Evolutionary conservation across 2,888 invertebrate genomes (phyloP), one percentile per base, ranked within the genome.

Genomic region (Caenorhabditis imperialis): DNA sequence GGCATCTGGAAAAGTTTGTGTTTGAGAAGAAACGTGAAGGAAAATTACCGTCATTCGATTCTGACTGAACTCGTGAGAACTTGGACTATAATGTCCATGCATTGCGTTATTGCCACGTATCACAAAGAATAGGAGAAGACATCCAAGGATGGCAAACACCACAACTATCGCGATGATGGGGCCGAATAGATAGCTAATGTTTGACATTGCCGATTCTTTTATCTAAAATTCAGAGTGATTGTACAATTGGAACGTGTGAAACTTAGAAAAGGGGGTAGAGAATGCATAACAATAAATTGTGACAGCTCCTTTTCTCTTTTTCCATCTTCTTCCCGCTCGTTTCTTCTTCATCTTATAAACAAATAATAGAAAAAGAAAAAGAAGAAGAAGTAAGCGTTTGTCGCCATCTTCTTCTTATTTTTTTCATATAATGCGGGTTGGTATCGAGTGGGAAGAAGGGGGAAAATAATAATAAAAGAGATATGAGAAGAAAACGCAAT

Each of bases 61-160:
- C 25, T 83, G 83, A 30, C 40, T 61, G 23, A 77, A 75, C 37
- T 84, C 84, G 23, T 83, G 82, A 27, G 82, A 74, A 47, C 80
- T 80, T 12, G 84, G 84, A 33, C 81, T 81, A 55, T 84, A 84
- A 69, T 83, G 83, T 18, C 86, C 86, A 51, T 86, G 86, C 60
- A 81, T 79, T 10, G 86, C 85, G 2, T 85, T 75, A 50, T 85
- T 85, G 22, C 80, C 84, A 20, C 77, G 74, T 38, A 79, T 67
- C 5, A 86, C 85, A 62, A 86, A 81, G 53, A 85, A 69, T 12
- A 86, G 80, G 2, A 86, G 79, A 40, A 81, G 67, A 40, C 84
- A 84, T 42, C 85, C 85, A 16, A 86, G 75, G 7, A 87, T 72
- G 42, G 75, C 71, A 14, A 84, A 74, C 3, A 86, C 84, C 8